phyloP scores from a whole-genome alignment of 2,888 invertebrate genomes.

The Synanthedon myopaeformis region DNA sequence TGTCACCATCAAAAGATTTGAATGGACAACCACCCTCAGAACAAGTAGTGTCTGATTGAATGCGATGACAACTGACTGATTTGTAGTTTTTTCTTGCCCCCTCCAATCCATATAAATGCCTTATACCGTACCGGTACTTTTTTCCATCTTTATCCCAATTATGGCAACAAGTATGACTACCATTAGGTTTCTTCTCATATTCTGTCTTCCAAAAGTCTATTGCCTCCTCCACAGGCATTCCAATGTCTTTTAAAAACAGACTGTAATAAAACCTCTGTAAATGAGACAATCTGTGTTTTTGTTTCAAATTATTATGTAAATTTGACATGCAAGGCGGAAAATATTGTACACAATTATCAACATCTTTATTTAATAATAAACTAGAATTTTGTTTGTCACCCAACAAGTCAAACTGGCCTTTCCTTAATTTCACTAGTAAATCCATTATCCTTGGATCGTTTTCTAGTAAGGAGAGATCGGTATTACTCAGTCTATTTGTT shows the following conservation, averaged over 20 bases:
- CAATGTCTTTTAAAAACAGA: constrained; percentile 78
- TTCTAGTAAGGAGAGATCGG: constrained; percentile 26
- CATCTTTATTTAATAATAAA: constrained; percentile 35
- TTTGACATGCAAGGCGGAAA: constrained; percentile 78
- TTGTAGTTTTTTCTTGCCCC: constrained; percentile 73
- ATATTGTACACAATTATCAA: constrained; percentile 41
- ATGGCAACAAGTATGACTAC: constrained; percentile 68
- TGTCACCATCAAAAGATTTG: constrained; percentile 62
- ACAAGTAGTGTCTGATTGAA: constrained; percentile 68
- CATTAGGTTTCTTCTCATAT: constrained; percentile 65
- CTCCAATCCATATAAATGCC: constrained; percentile 80
- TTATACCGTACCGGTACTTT: constrained; percentile 75
- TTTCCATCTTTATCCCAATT: constrained; percentile 74
- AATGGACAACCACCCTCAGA: constrained; percentile 76
- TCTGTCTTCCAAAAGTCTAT: constrained; percentile 74
- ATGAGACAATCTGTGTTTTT: constrained; percentile 74
- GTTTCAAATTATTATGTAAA: constrained; percentile 63
- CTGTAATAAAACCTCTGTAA: constrained; percentile 74
- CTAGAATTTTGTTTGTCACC: constrained; percentile 12
- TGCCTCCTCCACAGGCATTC: constrained; percentile 74
- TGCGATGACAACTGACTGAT: constrained; percentile 68
- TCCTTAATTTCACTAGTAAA: constrained; percentile 30
- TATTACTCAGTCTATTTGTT: constrained; percentile 28
- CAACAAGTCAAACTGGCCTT: constrained; percentile 16
- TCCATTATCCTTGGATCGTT: constrained; percentile 46